Percentiles rank a stretch among this genome's conserved stretches.
Evolutionary conservation across 2,797 vertebrate species (phyloP).

Genomic region (Carcharodon carcharias): DNA sequence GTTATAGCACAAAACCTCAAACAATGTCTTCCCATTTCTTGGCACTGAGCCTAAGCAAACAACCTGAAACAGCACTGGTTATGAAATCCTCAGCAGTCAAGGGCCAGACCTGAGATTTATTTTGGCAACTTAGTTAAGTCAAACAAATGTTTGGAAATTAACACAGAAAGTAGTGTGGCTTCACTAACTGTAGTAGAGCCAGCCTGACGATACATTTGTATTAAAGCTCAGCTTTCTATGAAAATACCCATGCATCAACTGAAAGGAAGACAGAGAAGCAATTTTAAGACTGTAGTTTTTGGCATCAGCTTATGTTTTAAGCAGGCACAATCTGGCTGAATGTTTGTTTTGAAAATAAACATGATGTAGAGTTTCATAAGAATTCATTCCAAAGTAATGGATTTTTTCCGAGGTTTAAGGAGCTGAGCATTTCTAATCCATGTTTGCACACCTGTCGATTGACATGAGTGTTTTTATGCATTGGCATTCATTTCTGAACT

Average conservation of each 20-base stretch:
- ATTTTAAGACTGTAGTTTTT: conserved; percentile 56
- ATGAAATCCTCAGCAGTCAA: conserved; percentile 38
- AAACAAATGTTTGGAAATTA: conserved; percentile 52
- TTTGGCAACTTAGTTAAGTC: conserved; percentile 46
- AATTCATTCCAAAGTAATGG: conserved; percentile 28
- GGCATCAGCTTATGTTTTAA: conserved; percentile 48
- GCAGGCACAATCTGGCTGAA: conserved; percentile 56
- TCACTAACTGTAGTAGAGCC: conserved; percentile 46
- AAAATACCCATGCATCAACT: conserved; percentile 60
- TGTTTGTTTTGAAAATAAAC: conserved; percentile 49
- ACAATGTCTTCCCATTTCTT: conserved; percentile 32
- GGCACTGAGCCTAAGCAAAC: conserved; percentile 44
- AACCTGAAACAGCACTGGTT: conserved; percentile 38
- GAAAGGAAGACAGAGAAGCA: conserved; percentile 51
- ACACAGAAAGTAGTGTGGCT: conserved; percentile 50
- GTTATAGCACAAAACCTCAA: conserved; percentile 13
- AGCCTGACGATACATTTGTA: conserved; percentile 44
- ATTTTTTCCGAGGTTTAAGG: conserved; percentile 32
- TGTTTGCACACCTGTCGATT: conserved; percentile 30
- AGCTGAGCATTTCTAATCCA: conserved; percentile 23
- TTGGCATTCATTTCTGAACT: background rate
- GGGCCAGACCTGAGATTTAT: conserved; percentile 42
- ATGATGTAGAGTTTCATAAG: conserved; percentile 5
- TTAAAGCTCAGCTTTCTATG: conserved; percentile 57
- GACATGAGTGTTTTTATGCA: background rate